Evolutionary conservation across 2,888 invertebrate species (phyloP).

Genomic region (Patella caerulea): DNA sequence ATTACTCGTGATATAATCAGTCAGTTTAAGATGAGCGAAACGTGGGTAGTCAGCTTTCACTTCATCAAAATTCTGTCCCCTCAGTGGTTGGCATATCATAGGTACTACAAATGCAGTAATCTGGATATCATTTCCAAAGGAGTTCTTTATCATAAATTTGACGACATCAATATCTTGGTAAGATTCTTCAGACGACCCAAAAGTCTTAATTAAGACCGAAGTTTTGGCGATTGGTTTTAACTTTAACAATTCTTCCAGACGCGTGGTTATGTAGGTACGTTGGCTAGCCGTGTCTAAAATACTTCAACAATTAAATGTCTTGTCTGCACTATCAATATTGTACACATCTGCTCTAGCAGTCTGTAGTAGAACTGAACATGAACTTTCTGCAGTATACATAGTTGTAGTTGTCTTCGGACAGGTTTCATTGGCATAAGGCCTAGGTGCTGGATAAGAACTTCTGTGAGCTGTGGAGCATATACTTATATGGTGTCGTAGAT

Average conservation of each 20-base stretch:
- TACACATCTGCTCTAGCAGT: background rate
- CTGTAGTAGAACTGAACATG: background rate
- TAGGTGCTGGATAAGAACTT: background rate
- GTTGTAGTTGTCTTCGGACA: too few species aligned
- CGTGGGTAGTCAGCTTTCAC: too few species aligned
- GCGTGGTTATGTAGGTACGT: background rate
- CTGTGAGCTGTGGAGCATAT: background rate
- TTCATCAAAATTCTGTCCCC: too few species aligned
- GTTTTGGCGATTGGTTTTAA: background rate
- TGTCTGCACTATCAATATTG: background rate
- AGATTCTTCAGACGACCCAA: background rate
- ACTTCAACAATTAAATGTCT: background rate
- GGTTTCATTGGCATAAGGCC: too few species aligned
- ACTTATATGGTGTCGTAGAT: too few species aligned
- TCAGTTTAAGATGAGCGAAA: too few species aligned
- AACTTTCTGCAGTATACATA: too few species aligned
- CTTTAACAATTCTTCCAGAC: background rate
- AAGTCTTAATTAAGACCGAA: too few species aligned
- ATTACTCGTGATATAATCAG: too few species aligned
- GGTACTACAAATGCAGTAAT: background rate
- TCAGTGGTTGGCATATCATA: too few species aligned
- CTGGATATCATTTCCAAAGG: background rate
- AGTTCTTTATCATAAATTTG: background rate
- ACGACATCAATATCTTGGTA: conserved; percentile 2
- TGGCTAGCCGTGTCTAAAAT: conserved; percentile 3